Evolutionary conservation across 2,113 vertebrate genomes (phyloP).

Genomic region (Tychaedon coryphoeus): DNA sequence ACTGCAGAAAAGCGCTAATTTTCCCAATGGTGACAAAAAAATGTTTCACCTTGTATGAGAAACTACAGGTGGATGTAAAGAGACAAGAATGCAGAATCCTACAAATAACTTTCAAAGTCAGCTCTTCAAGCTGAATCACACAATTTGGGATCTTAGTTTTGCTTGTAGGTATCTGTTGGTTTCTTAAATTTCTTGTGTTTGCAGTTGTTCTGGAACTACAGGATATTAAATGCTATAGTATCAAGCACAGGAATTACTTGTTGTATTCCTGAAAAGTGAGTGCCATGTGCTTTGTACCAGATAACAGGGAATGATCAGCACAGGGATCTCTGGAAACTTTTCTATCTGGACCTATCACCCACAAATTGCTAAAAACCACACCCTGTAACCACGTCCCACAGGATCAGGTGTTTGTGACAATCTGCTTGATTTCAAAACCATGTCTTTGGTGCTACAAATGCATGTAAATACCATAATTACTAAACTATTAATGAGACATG

Average conservation of each 20-base stretch:
- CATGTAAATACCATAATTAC: background rate
- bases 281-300: background rate
- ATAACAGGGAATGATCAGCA: background rate
- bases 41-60: background rate
- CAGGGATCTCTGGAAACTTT: background rate
- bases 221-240: accelerated
- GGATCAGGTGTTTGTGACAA: background rate
- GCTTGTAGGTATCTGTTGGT: background rate
- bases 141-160: background rate
- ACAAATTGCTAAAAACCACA: background rate
- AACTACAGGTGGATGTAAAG: background rate
- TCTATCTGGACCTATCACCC: background rate
- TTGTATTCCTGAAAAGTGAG: background rate
- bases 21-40: background rate
- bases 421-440: background rate
- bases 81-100: background rate
- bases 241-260: too few relatives aligned
- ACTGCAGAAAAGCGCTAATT: background rate
- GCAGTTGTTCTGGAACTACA: background rate
- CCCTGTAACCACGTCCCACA: accelerated
- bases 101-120: background rate
- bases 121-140: background rate
- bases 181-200: background rate
- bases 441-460: background rate
- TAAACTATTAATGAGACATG: background rate